Percentiles rank a stretch among this genome's conserved stretches.
Evolutionary conservation across 2,888 invertebrate genomes (phyloP).

Genomic region (Cynaeus angustus): DNA sequence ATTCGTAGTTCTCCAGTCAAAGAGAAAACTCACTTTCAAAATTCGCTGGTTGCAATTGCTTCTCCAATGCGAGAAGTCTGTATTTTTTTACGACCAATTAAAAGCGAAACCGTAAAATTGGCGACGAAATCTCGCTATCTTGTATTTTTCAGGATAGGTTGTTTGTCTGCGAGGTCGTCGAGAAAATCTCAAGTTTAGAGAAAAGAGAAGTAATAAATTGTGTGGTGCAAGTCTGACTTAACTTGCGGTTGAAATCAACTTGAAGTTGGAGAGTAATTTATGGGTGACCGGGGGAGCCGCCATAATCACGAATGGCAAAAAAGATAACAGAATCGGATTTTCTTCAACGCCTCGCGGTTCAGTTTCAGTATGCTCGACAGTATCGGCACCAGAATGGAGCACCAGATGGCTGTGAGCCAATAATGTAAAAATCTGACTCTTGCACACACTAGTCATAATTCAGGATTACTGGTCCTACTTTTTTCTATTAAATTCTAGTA

Average conservation of each 20-base stretch:
- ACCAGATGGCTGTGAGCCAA: slow-evolving; percentile 58
- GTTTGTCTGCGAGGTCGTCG: slow-evolving; percentile 27
- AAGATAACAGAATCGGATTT: slow-evolving; percentile 73
- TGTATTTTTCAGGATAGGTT: slow-evolving; percentile 36
- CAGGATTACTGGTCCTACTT: neutral
- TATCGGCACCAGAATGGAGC: slow-evolving; percentile 56
- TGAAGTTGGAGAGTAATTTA: slow-evolving; percentile 66
- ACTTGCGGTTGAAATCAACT: slow-evolving; percentile 69
- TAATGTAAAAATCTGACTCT: slow-evolving; percentile 26
- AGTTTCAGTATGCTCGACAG: slow-evolving; percentile 67
- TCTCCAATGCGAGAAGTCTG: slow-evolving; percentile 18
- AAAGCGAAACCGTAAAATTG: slow-evolving; percentile 35
- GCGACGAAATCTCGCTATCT: slow-evolving; percentile 35
- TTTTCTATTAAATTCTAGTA: neutral
- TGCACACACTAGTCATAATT: neutral
- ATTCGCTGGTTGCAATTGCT: slow-evolving; percentile 15
- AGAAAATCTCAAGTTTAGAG: slow-evolving; percentile 32
- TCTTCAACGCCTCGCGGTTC: slow-evolving; percentile 64
- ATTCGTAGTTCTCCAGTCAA: too few species aligned
- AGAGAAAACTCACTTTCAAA: slow-evolving; percentile 8
- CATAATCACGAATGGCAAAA: slow-evolving; percentile 72
- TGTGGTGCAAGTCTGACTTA: slow-evolving; percentile 54
- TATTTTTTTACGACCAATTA: slow-evolving; percentile 44
- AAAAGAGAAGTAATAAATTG: slow-evolving; percentile 48
- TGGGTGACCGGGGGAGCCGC: slow-evolving; percentile 64